Base-by-base conservation (phyloP, 2,888 invertebrate species). In the Apocheima hispidaria region DNA sequence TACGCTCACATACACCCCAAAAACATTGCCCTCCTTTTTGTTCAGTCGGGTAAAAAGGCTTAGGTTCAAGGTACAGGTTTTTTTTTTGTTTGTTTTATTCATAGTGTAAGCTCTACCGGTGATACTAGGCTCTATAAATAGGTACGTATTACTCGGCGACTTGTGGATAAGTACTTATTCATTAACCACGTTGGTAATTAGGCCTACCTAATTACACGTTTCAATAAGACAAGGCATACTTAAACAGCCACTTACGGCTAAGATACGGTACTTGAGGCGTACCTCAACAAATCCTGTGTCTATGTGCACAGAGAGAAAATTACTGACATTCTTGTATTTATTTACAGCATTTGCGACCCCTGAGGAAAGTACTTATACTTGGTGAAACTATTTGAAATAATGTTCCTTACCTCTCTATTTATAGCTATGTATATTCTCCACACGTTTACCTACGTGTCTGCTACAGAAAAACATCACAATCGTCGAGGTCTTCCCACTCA, bases 261-360 rank as follows among this genome's bases (percentile, higher is more conserved):
- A 51, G 20, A n/a, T 28, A 16, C 4, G 49, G 51, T 59, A 48
- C 51, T 58, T 59, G 51, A 28, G 23, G 30, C 20, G 33, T 18
- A 58, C 46, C 46, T 60, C 40, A 43, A 60, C 61, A 59, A 55
- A 65, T 61, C 58, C 35, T 46, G 16, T 14, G 41, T 56, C 59
- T 46, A 62, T 49, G 55, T 51, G 44, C 50, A 40, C 50, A 30
- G 18, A 51, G 55, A 28, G 48, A 53, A 49, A 50, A 66, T 58
- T 60, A 55, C 57, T 33, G 20, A 21, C 23, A 56, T 59, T 53
- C 49, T 23, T 43, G 40, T 60, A 49, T 63, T 63, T 63, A 58
- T 63, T 54, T 40, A 54, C 46, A 58, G 28, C 49, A 41, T 57
- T 23, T 14, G 26, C 49, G 14, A 40, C 36, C 53, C 14, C 46